Conservation (phyloP, 1,140 invertebrate species). For the Cyrtorhinus lividipennis region DNA sequence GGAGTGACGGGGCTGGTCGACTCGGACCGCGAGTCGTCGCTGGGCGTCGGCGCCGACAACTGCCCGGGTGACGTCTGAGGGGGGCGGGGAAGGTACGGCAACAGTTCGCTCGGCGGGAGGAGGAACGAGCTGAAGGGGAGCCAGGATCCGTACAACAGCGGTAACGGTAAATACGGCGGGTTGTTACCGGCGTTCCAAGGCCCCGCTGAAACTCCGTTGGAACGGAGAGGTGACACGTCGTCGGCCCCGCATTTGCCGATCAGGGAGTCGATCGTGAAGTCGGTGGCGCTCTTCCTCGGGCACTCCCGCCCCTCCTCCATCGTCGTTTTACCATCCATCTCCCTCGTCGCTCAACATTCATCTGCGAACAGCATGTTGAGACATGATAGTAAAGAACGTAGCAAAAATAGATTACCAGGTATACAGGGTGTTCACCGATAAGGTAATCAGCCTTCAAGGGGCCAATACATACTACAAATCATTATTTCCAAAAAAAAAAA, state of each 20-base stretch:
- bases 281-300: not conserved
- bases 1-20: conserved; percentile 19
- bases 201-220: not conserved
- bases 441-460: too few species aligned
- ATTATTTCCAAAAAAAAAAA: too few species aligned
- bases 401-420: too few species aligned
- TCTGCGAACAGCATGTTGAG: not conserved
- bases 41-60: conserved; percentile 8
- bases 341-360: not conserved
- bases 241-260: conserved; percentile 9
- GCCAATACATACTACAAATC: too few species aligned
- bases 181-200: not conserved
- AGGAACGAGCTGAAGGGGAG: conserved; percentile 13
- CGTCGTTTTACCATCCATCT: not conserved
- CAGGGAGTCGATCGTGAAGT: conserved; percentile 11
- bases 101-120: conserved; percentile 14
- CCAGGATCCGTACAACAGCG: conserved; percentile 20
- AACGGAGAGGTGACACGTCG: not conserved
- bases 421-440: too few species aligned
- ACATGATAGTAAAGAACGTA: too few species aligned
- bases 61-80: conserved; percentile 7
- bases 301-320: conserved; percentile 7
- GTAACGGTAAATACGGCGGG: conserved; percentile 6
- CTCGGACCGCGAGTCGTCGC: conserved; percentile 21
- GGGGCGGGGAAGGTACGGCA: conserved; percentile 11